Base-by-base conservation (phyloP, 2,888 invertebrate genomes). In the Cheilosia grossa region DNA sequence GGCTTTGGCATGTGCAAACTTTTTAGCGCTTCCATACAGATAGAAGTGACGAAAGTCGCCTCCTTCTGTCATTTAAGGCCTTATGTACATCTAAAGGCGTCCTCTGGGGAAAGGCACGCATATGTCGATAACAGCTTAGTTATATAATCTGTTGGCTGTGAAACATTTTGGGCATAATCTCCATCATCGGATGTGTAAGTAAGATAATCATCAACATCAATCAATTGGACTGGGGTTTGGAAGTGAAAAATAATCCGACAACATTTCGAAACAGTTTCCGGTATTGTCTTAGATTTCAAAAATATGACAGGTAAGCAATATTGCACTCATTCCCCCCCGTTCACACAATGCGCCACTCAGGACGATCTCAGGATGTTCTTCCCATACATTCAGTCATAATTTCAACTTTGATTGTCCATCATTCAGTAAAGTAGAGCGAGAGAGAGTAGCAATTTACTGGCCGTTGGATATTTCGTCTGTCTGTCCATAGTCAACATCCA, bases 381-480 rank as follows among this genome's bases (percentile, higher is more conserved):
- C n/a, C 15, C 24, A 40, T 10, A 51, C 13, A 51, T 21, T 51
- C 24, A 21, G 44, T 44, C 44, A 44, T 47, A 69, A 69, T 69
- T 69, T 67, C 30, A n/a, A 54, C 30, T 47, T 56, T 69, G 56
- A 69, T 56, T 69, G 44, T 47, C 37, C 58, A 66, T 75, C 66
- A 75, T 40, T 75, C 58, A 58, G 56, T 19, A 15, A 6, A 27
- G 27, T 1, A 27, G 6, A 27, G 27, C 6, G 21, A 4, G 21
- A 13, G 21, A 51, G 51, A 24, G 13, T 58, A 40, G 74, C 47
- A 74, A 58, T 75, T 58, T 42, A 66, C 47, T 66, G 42, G 47
- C 64, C 56, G 27, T 51, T 27, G 56, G 74, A 27, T 66, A 66
- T 51, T 58, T 56, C 49, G 66, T 42, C 21, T 49, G 27, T 40